Percentiles rank a stretch among this genome's conserved stretches.
phyloP scores from a whole-genome alignment of 2,888 invertebrate species.

The Rhyacophila evoluta region DNA sequence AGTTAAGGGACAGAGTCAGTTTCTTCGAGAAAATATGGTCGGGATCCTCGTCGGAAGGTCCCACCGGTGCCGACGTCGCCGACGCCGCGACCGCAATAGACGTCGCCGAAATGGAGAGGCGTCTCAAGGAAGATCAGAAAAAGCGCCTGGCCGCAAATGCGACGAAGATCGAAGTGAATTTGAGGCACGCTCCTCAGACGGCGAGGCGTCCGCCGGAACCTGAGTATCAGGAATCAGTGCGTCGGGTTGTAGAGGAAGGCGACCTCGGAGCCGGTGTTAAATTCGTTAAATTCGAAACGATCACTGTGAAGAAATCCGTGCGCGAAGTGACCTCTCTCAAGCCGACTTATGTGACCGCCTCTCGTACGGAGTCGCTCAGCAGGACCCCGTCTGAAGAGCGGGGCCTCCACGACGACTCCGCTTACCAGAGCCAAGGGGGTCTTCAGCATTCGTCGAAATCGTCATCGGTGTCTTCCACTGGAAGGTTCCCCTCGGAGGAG shows the following conservation, averaged over 20 bases:
- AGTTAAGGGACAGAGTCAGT: slow-evolving; percentile 79
- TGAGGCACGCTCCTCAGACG: slow-evolving; percentile 63
- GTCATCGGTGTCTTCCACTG: slow-evolving; percentile 67
- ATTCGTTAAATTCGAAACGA: slow-evolving; percentile 79
- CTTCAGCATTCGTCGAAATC: slow-evolving; percentile 62
- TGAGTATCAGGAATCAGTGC: slow-evolving; percentile 59
- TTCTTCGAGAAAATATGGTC: slow-evolving; percentile 86
- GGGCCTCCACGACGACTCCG: slow-evolving; percentile 65
- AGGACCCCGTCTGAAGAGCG: slow-evolving; percentile 71
- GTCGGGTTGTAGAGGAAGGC: slow-evolving; percentile 69
- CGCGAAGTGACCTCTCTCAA: slow-evolving; percentile 57
- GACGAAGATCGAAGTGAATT: slow-evolving; percentile 72
- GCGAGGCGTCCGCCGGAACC: slow-evolving; percentile 36
- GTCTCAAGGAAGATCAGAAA: slow-evolving; percentile 69
- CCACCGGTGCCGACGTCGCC: slow-evolving; percentile 61
- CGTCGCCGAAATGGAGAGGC: slow-evolving; percentile 73
- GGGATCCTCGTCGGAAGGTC: slow-evolving; percentile 62
- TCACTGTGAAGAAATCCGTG: slow-evolving; percentile 73
- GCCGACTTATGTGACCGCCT: slow-evolving; percentile 23
- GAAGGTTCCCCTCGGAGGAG: slow-evolving; percentile 70
- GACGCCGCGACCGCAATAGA: slow-evolving; percentile 67
- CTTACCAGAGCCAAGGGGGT: slow-evolving; percentile 69
- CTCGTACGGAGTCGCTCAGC: slow-evolving; percentile 56
- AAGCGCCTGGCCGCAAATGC: slow-evolving; percentile 68
- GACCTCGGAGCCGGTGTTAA: slow-evolving; percentile 74